A percentile compares a stretch with the other conserved stretches of the same genome.
These are phyloP conservation scores for Ophonus ardosiacus DNA, from an alignment of 2,888 invertebrate species.

Conservation along the genomic window DNA sequence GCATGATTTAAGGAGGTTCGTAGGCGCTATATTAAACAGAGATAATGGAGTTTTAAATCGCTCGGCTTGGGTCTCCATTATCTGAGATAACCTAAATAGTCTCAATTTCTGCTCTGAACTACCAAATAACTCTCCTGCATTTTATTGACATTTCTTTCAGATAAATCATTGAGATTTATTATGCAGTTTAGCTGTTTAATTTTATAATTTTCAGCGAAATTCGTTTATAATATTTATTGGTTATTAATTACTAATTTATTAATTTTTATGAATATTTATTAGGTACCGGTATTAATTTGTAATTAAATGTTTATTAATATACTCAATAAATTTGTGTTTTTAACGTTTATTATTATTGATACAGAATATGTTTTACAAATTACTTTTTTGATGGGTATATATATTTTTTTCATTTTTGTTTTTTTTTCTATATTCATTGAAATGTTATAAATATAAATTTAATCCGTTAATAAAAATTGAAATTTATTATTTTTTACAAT, in stretches of 20 bases:
- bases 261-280: background rate
- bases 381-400: too few relatives aligned
- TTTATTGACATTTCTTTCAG: slow-evolving; percentile 8
- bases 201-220: background rate
- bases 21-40: slow-evolving; percentile 55
- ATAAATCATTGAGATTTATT: slow-evolving; percentile 10
- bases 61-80: slow-evolving; percentile 24
- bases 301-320: background rate
- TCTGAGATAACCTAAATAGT: slow-evolving; percentile 49
- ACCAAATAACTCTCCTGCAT: background rate
- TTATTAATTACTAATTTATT: background rate
- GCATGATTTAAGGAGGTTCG: slow-evolving; percentile 55
- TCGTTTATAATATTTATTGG: background rate
- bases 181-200: background rate
- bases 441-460: too few relatives aligned
- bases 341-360: background rate
- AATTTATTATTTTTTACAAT: too few relatives aligned
- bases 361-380: too few relatives aligned
- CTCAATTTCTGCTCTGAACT: slow-evolving; percentile 7
- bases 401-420: too few relatives aligned
- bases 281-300: background rate
- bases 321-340: background rate
- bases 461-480: too few relatives aligned
- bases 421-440: too few relatives aligned
- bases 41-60: slow-evolving; percentile 62